Evolutionary conservation across 2,888 invertebrate species (phyloP).

Genomic region (Pristionchus fissidentatus): DNA sequence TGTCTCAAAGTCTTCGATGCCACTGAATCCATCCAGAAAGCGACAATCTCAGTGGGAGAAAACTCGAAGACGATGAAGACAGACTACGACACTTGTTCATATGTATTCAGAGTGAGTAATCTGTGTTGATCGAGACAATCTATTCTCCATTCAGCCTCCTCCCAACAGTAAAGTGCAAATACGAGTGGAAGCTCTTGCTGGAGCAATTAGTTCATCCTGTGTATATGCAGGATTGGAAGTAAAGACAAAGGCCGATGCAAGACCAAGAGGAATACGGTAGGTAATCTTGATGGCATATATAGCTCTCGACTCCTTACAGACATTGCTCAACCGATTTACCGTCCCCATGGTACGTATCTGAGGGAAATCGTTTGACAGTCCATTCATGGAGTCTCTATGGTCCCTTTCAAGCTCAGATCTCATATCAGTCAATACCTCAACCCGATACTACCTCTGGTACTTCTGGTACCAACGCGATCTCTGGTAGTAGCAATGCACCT

Average conservation of each 20-base stretch:
- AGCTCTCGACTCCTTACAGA: not conserved
- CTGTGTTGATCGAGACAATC: not conserved
- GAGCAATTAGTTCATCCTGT: slow-evolving; percentile 14
- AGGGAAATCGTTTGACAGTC: not conserved
- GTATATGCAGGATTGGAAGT: slow-evolving; percentile 33
- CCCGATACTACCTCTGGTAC: not conserved
- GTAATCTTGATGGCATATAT: too few species aligned
- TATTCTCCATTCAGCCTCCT: not conserved
- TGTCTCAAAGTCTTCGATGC: slow-evolving; percentile 20
- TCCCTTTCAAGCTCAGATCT: slow-evolving; percentile 12
- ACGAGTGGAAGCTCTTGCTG: not conserved
- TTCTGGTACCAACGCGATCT: too few species aligned
- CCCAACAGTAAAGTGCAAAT: not conserved
- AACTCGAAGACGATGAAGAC: slow-evolving; percentile 9
- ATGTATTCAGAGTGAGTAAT: not conserved
- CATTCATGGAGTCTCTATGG: slow-evolving; percentile 42
- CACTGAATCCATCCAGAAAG: not conserved
- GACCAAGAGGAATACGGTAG: slow-evolving; percentile 37
- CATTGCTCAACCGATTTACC: slow-evolving; percentile 22
- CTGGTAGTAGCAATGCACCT: not conserved
- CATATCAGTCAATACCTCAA: slow-evolving; percentile 24
- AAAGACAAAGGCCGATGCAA: slow-evolving; percentile 3
- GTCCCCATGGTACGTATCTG: not conserved
- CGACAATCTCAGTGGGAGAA: not conserved
- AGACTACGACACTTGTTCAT: slow-evolving; percentile 3